These are phyloP conservation scores for Drosophila limbata DNA, from an alignment of 2,888 invertebrate genomes.

Conservation along the genomic window DNA sequence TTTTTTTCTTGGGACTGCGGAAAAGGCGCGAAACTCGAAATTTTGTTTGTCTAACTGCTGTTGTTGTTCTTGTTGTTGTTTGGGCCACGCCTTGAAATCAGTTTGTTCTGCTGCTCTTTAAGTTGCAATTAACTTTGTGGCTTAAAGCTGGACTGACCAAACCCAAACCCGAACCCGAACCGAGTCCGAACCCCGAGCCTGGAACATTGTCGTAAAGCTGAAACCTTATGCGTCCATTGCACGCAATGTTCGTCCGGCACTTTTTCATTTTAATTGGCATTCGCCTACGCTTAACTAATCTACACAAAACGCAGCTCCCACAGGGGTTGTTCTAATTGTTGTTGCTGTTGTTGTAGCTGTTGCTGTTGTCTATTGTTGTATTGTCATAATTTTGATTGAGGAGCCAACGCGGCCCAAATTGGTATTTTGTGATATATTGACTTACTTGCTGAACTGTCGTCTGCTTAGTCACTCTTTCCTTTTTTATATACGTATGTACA, in stretches of 20 bases:
- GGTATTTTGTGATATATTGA: conserved; percentile 80
- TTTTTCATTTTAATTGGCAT: conserved; percentile 78
- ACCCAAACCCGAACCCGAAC: conserved; percentile 26
- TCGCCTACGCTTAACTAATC: conserved; percentile 70
- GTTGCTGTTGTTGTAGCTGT: conserved; percentile 25
- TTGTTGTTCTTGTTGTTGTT: conserved; percentile 29
- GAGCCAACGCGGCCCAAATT: conserved; percentile 72
- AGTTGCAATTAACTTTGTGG: conserved; percentile 73
- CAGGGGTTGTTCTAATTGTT: conserved; percentile 42
- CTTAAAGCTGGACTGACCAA: conserved; percentile 52
- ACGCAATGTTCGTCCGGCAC: conserved; percentile 60
- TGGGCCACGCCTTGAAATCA: conserved; percentile 70
- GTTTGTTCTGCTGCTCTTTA: conserved; percentile 69
- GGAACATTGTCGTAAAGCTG: conserved; percentile 31
- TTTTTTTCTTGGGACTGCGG: conserved; percentile 42
- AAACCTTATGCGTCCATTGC: conserved; percentile 62
- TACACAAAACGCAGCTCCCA: conserved; percentile 75
- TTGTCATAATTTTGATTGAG: conserved; percentile 84
- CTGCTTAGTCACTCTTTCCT: conserved; percentile 73
- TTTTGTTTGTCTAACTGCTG: conserved; percentile 61
- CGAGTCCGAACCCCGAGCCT: neutral
- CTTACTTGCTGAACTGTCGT: conserved; percentile 67
- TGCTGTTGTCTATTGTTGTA: conserved; percentile 55
- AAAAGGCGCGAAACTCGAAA: conserved; percentile 81
- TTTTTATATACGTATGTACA: neutral